Evolutionary conservation across 2,888 invertebrate genomes (phyloP).

Genomic region (Digitonthophagus gazella): DNA sequence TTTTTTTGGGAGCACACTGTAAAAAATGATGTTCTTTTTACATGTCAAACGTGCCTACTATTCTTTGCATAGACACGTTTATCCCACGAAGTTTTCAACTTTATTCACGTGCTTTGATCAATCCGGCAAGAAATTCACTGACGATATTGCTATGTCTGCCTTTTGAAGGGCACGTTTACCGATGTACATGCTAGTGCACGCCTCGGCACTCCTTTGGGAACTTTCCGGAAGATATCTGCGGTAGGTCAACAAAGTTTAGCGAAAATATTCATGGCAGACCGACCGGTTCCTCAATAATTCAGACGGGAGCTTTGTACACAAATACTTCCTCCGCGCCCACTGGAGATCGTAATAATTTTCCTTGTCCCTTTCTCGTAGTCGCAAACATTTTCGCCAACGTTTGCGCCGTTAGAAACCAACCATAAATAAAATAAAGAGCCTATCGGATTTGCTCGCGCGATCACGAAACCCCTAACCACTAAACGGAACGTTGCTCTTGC

Average conservation of each 20-base stretch:
- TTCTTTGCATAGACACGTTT: not conserved
- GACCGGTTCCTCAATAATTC: slow-evolving; percentile 11
- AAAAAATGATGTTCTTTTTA: not conserved
- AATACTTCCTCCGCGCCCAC: slow-evolving; percentile 4
- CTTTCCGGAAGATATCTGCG: not conserved
- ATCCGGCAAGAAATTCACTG: not conserved
- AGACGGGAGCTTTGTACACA: slow-evolving; percentile 4
- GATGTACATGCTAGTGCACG: not conserved
- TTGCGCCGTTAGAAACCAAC: not conserved
- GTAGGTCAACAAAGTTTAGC: not conserved
- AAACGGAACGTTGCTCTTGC: not conserved
- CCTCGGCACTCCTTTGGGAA: not conserved
- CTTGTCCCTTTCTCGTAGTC: not conserved
- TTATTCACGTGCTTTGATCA: not conserved
- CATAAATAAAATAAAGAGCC: not conserved
- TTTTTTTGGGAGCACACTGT: too few species aligned
- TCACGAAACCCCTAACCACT: not conserved
- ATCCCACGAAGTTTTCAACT: not conserved
- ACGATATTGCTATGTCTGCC: not conserved
- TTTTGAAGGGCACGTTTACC: not conserved
- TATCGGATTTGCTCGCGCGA: not conserved
- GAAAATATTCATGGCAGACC: not conserved
- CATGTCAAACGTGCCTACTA: not conserved
- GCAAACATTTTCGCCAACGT: slow-evolving; percentile 4
- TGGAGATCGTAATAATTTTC: slow-evolving; percentile 9